Conservation (phyloP, 1,140 invertebrate species). For the Aphidius ervi region DNA sequence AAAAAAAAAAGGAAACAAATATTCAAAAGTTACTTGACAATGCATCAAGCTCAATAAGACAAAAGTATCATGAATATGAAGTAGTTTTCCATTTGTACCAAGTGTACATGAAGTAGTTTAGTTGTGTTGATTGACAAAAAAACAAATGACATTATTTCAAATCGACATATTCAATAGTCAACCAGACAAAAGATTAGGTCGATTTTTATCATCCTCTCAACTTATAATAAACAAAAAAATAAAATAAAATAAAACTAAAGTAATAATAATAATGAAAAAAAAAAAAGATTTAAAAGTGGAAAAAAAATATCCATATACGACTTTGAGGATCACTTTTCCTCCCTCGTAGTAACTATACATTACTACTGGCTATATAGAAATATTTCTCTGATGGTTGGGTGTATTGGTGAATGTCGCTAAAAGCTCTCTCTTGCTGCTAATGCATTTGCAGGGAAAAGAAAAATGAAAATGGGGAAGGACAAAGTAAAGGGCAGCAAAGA, state of each 20-base stretch:
- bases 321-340: too few species aligned
- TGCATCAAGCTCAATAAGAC: too few species aligned
- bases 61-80: too few species aligned
- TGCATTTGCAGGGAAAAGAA: constrained; percentile 46
- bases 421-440: constrained; percentile 50
- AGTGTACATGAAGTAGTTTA: constrained; percentile 11
- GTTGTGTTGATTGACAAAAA: constrained; percentile 1
- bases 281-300: constrained; percentile 2
- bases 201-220: constrained; percentile 19
- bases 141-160: constrained; percentile 22
- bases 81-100: too few species aligned
- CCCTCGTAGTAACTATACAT: constrained; percentile 11
- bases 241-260: constrained; percentile 4
- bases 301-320: constrained; percentile 10
- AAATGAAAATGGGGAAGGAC: constrained; percentile 25
- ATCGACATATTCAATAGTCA: constrained; percentile 16
- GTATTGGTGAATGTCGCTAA: constrained; percentile 49
- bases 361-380: constrained; percentile 10
- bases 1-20: too few species aligned
- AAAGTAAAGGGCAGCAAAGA: constrained; percentile 12
- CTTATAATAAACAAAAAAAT: not conserved
- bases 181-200: constrained; percentile 40
- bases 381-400: constrained; percentile 26
- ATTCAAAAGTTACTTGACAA: too few species aligned
- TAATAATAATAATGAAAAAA: constrained; percentile 7